These are phyloP conservation scores for Pempheris klunzingeri DNA, from an alignment of 2,797 vertebrate species.

Conservation along the genomic window DNA sequence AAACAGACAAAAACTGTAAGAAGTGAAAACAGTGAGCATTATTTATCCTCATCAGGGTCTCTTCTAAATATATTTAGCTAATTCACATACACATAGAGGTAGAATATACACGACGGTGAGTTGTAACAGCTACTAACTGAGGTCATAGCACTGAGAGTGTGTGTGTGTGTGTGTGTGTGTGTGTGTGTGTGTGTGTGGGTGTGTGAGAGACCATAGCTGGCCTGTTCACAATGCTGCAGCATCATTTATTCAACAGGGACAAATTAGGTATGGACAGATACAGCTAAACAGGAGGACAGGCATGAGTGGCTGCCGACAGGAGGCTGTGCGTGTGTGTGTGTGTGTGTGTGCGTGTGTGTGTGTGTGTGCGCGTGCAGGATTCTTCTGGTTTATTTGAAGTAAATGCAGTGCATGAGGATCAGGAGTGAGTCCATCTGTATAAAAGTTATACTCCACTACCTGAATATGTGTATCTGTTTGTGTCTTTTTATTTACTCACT, in stretches of 20 bases:
- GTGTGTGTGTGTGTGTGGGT: slow-evolving; percentile 15
- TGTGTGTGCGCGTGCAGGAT: neutral
- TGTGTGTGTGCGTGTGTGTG: slow-evolving; percentile 38
- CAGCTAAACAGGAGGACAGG: slow-evolving; percentile 38
- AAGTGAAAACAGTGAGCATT: neutral
- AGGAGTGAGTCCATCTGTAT: slow-evolving; percentile 50
- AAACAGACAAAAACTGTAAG: neutral
- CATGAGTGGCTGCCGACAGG: slow-evolving; percentile 38
- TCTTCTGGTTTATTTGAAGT: slow-evolving; percentile 55
- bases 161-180: slow-evolving; percentile 19
- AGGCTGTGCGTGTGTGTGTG: slow-evolving; percentile 23
- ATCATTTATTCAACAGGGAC: slow-evolving; percentile 77
- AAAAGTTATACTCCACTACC: slow-evolving; percentile 21
- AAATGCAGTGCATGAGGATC: slow-evolving; percentile 55
- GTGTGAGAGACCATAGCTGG: slow-evolving; percentile 30
- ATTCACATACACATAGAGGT: too few species aligned
- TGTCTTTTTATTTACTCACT: slow-evolving; percentile 1
- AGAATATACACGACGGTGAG: neutral
- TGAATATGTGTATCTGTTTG: slow-evolving; percentile 16
- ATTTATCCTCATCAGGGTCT: neutral
- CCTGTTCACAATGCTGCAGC: slow-evolving; percentile 32
- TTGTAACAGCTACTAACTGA: too few species aligned
- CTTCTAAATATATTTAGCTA: neutral
- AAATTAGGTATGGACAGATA: slow-evolving; percentile 70
- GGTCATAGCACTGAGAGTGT: neutral